Conservation (phyloP, 2,888 invertebrate genomes). For the Leucania comma region DNA sequence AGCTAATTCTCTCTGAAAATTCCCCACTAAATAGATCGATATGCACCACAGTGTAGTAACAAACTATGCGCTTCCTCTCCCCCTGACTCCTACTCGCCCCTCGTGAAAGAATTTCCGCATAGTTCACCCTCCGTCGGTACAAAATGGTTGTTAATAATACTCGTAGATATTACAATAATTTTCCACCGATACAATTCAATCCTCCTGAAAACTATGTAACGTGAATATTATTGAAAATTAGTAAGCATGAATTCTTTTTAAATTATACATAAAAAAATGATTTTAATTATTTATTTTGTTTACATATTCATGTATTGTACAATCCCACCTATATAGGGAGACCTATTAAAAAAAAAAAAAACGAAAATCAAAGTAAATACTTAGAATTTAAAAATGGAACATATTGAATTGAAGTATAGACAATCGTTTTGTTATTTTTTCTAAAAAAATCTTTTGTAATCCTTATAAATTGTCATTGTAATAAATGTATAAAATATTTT, state of each 20-base stretch:
- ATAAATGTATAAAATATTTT: conserved; percentile 10
- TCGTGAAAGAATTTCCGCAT: conserved; percentile 67
- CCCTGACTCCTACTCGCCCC: conserved; percentile 51
- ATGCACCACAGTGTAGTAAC: conserved; percentile 36
- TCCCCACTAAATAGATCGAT: conserved; percentile 30
- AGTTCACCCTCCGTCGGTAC: conserved; percentile 66
- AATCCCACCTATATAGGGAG: background rate
- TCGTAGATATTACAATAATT: conserved; percentile 27
- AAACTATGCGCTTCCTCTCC: conserved; percentile 63
- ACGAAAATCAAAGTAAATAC: background rate
- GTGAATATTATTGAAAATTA: background rate
- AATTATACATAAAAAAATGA: no score
- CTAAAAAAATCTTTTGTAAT: background rate
- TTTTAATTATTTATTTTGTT: background rate
- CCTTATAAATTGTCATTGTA: conserved; percentile 21
- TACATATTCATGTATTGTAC: conserved; percentile 6
- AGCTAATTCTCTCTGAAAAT: conserved; percentile 10
- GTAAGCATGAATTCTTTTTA: background rate
- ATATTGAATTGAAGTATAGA: background rate
- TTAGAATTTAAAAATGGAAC: background rate
- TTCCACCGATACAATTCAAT: conserved; percentile 27
- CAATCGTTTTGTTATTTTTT: background rate
- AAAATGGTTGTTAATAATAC: conserved; percentile 60
- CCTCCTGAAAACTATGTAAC: conserved; percentile 1
- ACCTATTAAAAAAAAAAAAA: background rate